Evolutionary conservation across 2,888 invertebrate species (phyloP), one percentile per base, ranked within the genome.

Genomic region (Saturnia japonica): DNA sequence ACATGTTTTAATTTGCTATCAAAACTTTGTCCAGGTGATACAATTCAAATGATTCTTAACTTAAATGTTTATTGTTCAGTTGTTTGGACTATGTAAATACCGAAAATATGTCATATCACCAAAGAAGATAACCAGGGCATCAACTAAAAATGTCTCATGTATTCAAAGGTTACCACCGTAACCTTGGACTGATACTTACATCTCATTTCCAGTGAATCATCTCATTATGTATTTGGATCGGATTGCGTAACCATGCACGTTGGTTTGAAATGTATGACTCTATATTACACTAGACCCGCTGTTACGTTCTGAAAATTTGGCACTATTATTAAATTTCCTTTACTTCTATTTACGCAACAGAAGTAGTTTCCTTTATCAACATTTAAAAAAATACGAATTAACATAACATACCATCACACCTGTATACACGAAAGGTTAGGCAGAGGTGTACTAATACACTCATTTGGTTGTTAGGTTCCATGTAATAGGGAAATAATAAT

Each of bases 101-200:
- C 14, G 25, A 60, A 60, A 14, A 12, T 14, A 0, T 6, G 1
- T 22, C 9, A 25, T 11, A 12, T 54, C 54, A 54, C 8, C 9
- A 22, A 54, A n/a, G 8, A 22, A 9, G 11, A 54, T 54, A 22
- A 54, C 28, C 57, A 16, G 25, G 14, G 57, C 57, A 14, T 25
- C 12, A 28, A 28, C 2, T 12, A 12, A 60, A 60, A 25, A 28
- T 19, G 19, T 19, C 19, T 51, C 47, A 7, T 19, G 47, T 51
- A 51, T 19, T 51, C 16, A 6, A 25, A 57, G 57, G n/a, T 60
- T 28, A 14, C 70, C 68, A 72, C 68, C 70, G 57, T 71, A 22
- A 66, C 71, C 72, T 71, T 73, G 72, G 67, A n/a, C 51, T 25
- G 67, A 54, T 68, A 71, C 72, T 73, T 73, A 71, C 71, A 70